phyloP scores from a whole-genome alignment of 1,140 invertebrate genomes.

The Plutomurus gul region DNA sequence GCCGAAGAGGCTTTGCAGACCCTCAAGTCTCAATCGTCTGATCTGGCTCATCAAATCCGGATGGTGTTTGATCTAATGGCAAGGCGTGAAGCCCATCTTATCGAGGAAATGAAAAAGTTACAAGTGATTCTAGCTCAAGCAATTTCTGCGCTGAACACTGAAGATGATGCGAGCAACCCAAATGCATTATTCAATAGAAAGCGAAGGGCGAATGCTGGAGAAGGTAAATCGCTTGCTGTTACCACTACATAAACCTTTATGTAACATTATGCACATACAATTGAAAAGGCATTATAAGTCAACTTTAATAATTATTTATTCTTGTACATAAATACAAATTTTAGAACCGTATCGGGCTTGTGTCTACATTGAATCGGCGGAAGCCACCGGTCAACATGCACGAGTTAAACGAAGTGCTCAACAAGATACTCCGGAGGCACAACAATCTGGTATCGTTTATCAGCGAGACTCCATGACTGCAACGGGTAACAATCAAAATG shows the following conservation, averaged over 20 bases:
- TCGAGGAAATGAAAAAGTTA: slow-evolving; percentile 16
- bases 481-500: background rate
- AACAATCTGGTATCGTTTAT: too few species aligned
- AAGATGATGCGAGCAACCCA: background rate
- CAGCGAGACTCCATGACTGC: background rate
- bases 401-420: background rate
- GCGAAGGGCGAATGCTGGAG: background rate
- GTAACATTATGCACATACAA: background rate
- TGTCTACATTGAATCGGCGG: background rate
- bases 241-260: background rate
- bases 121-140: background rate
- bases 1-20: background rate
- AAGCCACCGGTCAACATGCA: background rate
- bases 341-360: background rate
- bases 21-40: slow-evolving; percentile 19
- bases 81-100: background rate
- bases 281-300: too few species aligned
- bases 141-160: background rate
- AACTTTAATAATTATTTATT: too few species aligned
- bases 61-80: slow-evolving; percentile 16
- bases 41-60: slow-evolving; percentile 2
- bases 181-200: background rate
- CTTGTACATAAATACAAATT: too few species aligned
- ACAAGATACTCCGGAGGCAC: background rate
- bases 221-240: background rate